These are phyloP conservation scores for Cremastobaeus sp. DNA, from an alignment of 2,888 invertebrate species.

Conservation along the genomic window DNA sequence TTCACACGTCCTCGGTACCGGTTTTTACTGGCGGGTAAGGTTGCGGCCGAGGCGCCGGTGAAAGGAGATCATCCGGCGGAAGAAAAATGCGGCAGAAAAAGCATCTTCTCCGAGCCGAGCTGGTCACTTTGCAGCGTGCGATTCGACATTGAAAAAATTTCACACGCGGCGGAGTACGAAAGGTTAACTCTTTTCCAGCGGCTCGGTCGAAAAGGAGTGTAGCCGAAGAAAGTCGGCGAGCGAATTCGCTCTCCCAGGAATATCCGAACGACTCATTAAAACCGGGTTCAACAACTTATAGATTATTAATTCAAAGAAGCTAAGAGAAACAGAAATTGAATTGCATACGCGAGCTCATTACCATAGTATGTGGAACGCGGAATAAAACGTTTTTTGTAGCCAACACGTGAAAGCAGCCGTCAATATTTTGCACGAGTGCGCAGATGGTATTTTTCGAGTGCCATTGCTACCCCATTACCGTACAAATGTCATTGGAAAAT, in stretches of 20 bases:
- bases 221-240: no score
- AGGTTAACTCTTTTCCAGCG: no score
- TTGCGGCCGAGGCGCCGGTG: constrained; percentile 42
- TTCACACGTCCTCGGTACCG: constrained; percentile 40
- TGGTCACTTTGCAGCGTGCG: constrained; percentile 22
- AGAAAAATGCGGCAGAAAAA: constrained; percentile 42
- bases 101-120: constrained; percentile 21
- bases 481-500: constrained; percentile 15
- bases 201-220: no score
- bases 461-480: constrained; percentile 13
- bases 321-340: constrained; percentile 13
- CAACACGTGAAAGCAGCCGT: constrained; percentile 8
- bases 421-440: constrained; percentile 17
- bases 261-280: no score
- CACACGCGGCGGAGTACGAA: background rate
- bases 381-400: constrained; percentile 21
- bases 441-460: constrained; percentile 20
- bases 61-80: constrained; percentile 60
- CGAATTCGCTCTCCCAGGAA: no score
- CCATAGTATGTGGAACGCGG: background rate
- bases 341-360: constrained; percentile 21
- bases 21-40: constrained; percentile 14
- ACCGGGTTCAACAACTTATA: no score
- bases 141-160: constrained; percentile 23
- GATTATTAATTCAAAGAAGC: constrained; percentile 24